Evolutionary conservation across 2,888 invertebrate species (phyloP), one percentile per base, ranked within the genome.

Genomic region (Lasioglossum villosulum): DNA sequence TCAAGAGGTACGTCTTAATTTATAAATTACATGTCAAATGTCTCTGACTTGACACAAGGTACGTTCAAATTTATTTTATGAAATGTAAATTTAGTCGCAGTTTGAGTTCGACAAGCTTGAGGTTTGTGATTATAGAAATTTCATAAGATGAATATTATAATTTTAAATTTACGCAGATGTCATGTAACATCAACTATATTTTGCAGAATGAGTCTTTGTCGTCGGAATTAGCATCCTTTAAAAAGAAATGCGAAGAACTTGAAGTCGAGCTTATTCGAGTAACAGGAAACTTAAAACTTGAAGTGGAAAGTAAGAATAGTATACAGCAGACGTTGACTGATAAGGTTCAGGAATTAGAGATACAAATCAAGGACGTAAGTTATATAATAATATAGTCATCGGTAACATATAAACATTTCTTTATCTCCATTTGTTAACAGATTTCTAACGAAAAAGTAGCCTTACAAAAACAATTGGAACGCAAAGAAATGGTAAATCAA

Each of bases 311-410:
- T 95, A 96, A 95, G 93, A 95, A 96, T 93, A 96, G 96, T 91
- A 95, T 96, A 83, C 96, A 96, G 86, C 93, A 95, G 82, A 96
- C 96, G 83, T 94, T 96, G 75, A 95, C 96, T 91, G 95, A 96
- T 94, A 87, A 96, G 95, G 39, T 96, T 93, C 89, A 96, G 91
- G 95, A 96, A 93, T 94, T 96, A 92, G 93, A 95, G 94, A 92
- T 96, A 92, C 95, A 97, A 96, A 92, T 96, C 90, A 93, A 96
- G 93, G 94, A 97, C 88, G 96, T 97, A 88, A 96, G 96, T 92
- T 14, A n/a, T 75, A 27, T 23, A 16, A 48, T 52, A 30, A 14
- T 42, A 56, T 68, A 42, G 12, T 59, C 63, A 48, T 63, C 45
- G 59, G 56, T 37, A 14, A 27, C n/a, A 48, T 4, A 48, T 68